Conservation (phyloP, 2,113 vertebrate species). For the Elachura formosa region DNA sequence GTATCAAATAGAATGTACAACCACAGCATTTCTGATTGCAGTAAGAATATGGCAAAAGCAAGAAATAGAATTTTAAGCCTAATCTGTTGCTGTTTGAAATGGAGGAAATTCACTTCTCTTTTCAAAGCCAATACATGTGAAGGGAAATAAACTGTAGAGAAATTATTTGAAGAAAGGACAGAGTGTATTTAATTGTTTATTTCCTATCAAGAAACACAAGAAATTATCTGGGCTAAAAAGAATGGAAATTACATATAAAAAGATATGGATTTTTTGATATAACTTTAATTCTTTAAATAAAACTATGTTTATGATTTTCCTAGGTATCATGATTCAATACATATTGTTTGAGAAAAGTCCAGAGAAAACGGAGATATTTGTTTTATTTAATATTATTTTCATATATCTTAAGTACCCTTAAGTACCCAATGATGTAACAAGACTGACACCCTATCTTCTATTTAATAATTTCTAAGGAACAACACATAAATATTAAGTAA, state of each 20-base stretch:
- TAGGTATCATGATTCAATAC: not conserved
- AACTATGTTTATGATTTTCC: not conserved
- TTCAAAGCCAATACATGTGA: not conserved
- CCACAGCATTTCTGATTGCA: not conserved
- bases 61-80: constrained; percentile 7
- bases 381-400: not conserved
- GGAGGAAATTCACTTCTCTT: not conserved
- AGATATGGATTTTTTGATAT: not conserved
- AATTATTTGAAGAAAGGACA: not conserved
- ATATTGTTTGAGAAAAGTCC: not conserved
- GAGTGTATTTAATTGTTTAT: not conserved
- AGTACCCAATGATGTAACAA: not conserved
- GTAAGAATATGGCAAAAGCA: not conserved
- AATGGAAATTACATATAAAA: not conserved
- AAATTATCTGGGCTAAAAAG: not conserved
- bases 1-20: not conserved
- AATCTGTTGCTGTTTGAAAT: not conserved
- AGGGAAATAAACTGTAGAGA: not conserved
- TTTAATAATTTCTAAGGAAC: not conserved
- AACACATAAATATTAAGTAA: not conserved
- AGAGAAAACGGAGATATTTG: not conserved
- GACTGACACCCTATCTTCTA: not conserved
- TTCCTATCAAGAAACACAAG: not conserved
- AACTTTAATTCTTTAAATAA: not conserved
- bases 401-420: not conserved